These are phyloP conservation scores for Frieseomelitta varia DNA, from an alignment of 1,140 invertebrate genomes.

Conservation along the genomic window DNA sequence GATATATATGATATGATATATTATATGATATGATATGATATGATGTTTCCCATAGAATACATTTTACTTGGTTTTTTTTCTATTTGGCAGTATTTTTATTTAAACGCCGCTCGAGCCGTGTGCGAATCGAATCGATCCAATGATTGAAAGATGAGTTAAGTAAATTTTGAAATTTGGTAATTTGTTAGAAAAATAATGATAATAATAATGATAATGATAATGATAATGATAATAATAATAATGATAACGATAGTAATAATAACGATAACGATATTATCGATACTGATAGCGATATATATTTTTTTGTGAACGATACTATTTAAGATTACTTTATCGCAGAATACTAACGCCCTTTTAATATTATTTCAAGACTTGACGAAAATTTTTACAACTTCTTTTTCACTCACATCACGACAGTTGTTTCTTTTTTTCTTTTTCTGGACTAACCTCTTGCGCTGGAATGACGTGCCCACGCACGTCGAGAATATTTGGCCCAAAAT, in stretches of 20 bases:
- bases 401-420: not conserved
- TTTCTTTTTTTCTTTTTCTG: not conserved
- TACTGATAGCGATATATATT: not conserved
- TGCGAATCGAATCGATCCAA: slow-evolving; percentile 17
- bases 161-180: not conserved
- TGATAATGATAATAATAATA: not conserved
- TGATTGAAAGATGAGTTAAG: not conserved
- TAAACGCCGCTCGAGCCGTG: slow-evolving; percentile 44
- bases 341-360: not conserved
- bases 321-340: not conserved
- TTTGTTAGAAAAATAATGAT: slow-evolving; percentile 11
- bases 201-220: slow-evolving; percentile 1
- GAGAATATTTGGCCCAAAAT: too few relatives aligned
- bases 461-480: too few relatives aligned
- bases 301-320: not conserved
- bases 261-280: too few relatives aligned
- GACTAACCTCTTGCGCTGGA: too few relatives aligned
- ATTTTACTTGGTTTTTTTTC: slow-evolving; percentile 82
- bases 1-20: slow-evolving; percentile 73
- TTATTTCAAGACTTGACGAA: not conserved
- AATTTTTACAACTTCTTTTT: not conserved
- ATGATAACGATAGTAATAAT: not conserved
- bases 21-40: slow-evolving; percentile 68
- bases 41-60: slow-evolving; percentile 82
- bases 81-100: slow-evolving; percentile 77